phyloP scores from a whole-genome alignment of 37 sponge, comb jelly and placozoan species.

The Hexactinellida sp. region DNA sequence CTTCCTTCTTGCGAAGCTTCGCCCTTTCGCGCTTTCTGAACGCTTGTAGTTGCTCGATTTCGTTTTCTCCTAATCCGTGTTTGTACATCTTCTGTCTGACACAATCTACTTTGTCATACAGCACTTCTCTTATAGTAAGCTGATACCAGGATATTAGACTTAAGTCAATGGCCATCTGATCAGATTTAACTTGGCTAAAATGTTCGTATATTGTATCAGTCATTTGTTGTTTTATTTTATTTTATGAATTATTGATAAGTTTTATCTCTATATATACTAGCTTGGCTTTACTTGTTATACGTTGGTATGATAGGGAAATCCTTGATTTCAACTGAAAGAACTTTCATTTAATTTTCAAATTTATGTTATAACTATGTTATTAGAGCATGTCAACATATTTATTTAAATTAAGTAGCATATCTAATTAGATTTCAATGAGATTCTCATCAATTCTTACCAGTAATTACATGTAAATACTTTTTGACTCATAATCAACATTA shows the following conservation, averaged over 20 bases:
- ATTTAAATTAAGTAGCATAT: too few species aligned
- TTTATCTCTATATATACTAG: background rate
- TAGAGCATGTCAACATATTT: too few species aligned
- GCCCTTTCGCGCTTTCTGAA: slow-evolving; percentile 4
- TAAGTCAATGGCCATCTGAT: background rate
- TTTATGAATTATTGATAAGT: background rate
- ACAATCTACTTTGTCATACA: background rate
- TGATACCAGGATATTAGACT: background rate
- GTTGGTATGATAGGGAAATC: too few species aligned
- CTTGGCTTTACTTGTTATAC: background rate
- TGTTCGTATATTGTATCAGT: background rate
- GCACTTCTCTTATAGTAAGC: background rate
- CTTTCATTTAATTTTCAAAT: too few species aligned
- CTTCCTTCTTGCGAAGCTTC: background rate
- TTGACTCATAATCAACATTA: too few species aligned
- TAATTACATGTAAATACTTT: too few species aligned
- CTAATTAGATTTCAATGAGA: too few species aligned
- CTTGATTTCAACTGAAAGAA: too few species aligned
- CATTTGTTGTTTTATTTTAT: background rate
- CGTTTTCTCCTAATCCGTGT: background rate
- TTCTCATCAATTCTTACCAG: too few species aligned
- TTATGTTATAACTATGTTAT: too few species aligned
- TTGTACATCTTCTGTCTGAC: background rate
- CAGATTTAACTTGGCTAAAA: background rate
- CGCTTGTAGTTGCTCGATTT: background rate